Percentiles rank a stretch among this genome's conserved stretches.
These are phyloP conservation scores for Sebastes melanostomus DNA, from an alignment of 2,797 vertebrate species.

Conservation along the genomic window DNA sequence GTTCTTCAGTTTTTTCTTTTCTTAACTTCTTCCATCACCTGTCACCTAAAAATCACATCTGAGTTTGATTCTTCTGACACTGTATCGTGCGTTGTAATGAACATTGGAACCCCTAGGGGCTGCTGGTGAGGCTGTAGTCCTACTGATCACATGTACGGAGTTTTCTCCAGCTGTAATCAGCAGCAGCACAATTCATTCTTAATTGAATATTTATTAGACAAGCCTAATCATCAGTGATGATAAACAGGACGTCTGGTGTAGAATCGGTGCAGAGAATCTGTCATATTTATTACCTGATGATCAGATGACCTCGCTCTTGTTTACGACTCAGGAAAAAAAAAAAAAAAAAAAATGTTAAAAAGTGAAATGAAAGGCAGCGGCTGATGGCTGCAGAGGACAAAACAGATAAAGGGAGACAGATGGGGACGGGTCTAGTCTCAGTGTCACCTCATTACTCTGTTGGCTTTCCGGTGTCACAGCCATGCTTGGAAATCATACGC, in stretches of 20 bases:
- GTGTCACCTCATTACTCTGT: conserved; percentile 68
- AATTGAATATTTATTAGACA: conserved; percentile 1
- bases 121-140: not conserved
- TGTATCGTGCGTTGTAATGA: too few species aligned
- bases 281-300: conserved; percentile 8
- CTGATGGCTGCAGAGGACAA: conserved; percentile 19
- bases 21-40: too few species aligned
- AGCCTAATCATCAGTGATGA: not conserved
- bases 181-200: not conserved
- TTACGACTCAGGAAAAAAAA: not conserved
- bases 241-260: not conserved
- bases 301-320: conserved; percentile 11
- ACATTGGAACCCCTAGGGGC: too few species aligned
- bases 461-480: conserved; percentile 17
- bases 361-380: conserved; percentile 32
- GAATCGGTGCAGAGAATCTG: not conserved
- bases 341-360: not conserved
- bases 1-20: too few species aligned
- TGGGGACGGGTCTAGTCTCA: conserved; percentile 23
- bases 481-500: not conserved
- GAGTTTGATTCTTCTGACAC: too few species aligned
- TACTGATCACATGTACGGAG: not conserved
- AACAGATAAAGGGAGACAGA: conserved; percentile 60
- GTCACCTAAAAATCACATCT: too few species aligned
- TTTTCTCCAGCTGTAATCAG: not conserved